Percentiles rank a stretch among this genome's conserved stretches.
Conservation (phyloP, 1,140 invertebrate genomes). For the Rhagoletis pomonella region DNA sequence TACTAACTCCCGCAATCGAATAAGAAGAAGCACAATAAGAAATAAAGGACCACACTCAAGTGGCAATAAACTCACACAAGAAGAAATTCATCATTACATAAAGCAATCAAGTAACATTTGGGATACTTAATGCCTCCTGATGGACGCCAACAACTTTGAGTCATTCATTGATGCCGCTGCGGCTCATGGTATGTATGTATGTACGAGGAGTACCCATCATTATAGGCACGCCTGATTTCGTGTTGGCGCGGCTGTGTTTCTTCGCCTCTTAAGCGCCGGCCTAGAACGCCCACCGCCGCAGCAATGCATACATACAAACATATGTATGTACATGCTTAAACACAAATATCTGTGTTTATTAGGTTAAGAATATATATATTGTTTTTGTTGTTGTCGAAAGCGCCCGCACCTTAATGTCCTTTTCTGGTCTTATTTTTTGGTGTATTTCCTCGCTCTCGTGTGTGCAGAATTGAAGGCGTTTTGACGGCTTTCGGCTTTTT, state of each 20-base stretch:
- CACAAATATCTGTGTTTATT: background rate
- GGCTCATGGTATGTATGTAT: too few relatives aligned
- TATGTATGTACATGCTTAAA: background rate
- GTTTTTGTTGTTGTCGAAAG: background rate
- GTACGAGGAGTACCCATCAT: conserved; percentile 22
- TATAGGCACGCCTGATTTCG: conserved; percentile 47
- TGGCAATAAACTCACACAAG: conserved; percentile 18
- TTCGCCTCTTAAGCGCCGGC: conserved; percentile 37
- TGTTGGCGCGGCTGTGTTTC: background rate
- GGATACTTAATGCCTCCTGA: background rate
- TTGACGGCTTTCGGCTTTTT: background rate
- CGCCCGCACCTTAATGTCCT: background rate
- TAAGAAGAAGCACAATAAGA: background rate
- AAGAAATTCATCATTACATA: conserved; percentile 47
- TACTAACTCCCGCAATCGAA: background rate
- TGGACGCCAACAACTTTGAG: conserved; percentile 39
- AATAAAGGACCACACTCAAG: conserved; percentile 39
- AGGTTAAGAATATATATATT: background rate
- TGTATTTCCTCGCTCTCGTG: background rate
- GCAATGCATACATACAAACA: background rate
- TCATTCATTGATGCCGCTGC: conserved; percentile 12
- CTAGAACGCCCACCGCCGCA: conserved; percentile 17
- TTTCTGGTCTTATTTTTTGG: background rate
- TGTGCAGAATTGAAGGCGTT: conserved; percentile 23
- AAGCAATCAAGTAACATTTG: conserved; percentile 40